These are phyloP conservation scores for Anorthoa munda DNA, from an alignment of 2,888 invertebrate genomes.

Conservation along the genomic window DNA sequence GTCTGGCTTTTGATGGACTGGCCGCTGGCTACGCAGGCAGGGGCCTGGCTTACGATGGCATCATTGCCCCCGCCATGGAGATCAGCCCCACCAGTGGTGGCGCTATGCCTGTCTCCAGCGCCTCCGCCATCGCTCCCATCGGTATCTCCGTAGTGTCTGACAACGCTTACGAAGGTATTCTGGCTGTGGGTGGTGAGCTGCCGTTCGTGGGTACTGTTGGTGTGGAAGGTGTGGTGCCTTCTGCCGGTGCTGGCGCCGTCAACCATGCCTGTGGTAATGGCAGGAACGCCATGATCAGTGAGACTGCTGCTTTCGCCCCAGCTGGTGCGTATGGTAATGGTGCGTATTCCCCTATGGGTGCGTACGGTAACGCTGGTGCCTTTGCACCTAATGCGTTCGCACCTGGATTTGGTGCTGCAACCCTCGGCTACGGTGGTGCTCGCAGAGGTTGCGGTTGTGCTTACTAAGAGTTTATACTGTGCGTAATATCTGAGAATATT, in stretches of 20 bases:
- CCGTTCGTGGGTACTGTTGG: no score
- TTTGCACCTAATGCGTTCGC: constrained; percentile 3
- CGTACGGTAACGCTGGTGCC: not conserved
- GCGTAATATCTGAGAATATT: not conserved
- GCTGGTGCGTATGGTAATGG: not conserved
- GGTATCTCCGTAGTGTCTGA: constrained; percentile 32
- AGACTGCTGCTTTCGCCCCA: no score
- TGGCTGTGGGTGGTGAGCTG: no score
- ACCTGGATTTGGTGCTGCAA: constrained; percentile 13
- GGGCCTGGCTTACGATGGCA: not conserved
- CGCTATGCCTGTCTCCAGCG: constrained; percentile 32
- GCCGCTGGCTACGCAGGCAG: constrained; percentile 2
- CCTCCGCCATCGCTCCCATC: constrained; percentile 1
- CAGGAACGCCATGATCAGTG: no score
- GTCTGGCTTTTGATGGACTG: constrained; percentile 4
- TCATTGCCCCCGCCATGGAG: not conserved
- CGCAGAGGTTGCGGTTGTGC: constrained; percentile 32
- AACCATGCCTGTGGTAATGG: no score
- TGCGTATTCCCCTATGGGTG: not conserved
- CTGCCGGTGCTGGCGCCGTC: no score
- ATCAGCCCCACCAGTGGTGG: constrained; percentile 37
- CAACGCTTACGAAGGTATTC: constrained; percentile 15
- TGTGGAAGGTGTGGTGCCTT: no score
- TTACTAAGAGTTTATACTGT: constrained; percentile 6
- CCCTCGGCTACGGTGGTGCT: constrained; percentile 2